These are phyloP conservation scores for Chiloscyllium punctatum DNA, from an alignment of 2,797 vertebrate genomes.

Conservation along the genomic window DNA sequence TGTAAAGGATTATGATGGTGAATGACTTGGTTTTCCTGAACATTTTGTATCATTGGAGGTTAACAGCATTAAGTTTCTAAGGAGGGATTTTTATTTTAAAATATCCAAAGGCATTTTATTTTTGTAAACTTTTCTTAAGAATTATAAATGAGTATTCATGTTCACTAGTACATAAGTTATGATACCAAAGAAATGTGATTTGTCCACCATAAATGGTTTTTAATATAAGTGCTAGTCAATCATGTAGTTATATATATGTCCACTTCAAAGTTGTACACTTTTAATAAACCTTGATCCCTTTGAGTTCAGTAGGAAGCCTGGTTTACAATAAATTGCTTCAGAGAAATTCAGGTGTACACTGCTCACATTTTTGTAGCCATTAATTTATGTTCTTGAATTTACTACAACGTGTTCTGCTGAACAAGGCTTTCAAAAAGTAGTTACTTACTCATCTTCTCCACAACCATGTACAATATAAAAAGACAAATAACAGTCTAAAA, in stretches of 20 bases:
- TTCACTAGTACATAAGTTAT: background rate
- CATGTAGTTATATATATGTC: background rate
- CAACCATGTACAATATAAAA: background rate
- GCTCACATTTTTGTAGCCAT: background rate
- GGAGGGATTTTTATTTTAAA: background rate
- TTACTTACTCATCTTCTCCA: background rate
- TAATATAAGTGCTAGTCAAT: background rate
- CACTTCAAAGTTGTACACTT: background rate
- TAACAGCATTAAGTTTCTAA: background rate
- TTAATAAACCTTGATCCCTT: background rate
- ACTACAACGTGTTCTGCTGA: background rate
- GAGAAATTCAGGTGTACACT: background rate
- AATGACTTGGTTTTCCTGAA: too few species aligned
- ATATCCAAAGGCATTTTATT: background rate
- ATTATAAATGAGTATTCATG: background rate
- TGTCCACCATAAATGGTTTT: background rate
- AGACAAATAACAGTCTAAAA: background rate
- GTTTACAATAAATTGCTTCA: background rate
- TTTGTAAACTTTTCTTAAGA: background rate
- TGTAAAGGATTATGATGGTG: constrained; percentile 36
- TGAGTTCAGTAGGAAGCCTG: background rate
- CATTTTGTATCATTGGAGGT: background rate
- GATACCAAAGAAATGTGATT: background rate
- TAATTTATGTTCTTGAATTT: background rate
- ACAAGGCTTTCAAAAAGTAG: background rate